Evolutionary conservation across 2,113 vertebrate species (phyloP).

Genomic region (Prunella himalayana): DNA sequence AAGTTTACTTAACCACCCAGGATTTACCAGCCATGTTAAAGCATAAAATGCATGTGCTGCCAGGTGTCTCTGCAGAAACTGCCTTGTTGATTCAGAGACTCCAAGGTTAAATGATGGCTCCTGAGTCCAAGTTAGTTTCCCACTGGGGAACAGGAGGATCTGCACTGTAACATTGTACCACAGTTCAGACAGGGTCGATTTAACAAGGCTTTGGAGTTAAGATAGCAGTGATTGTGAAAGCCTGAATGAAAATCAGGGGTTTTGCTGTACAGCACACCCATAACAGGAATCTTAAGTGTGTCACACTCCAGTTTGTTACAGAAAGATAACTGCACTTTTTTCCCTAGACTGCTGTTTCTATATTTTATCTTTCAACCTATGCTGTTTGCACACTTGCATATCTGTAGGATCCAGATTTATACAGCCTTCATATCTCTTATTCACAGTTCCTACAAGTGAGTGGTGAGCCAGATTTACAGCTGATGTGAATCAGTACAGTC

Average conservation of each 20-base stretch:
- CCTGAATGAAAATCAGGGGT: not conserved
- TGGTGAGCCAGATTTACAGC: not conserved
- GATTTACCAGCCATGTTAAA: slow-evolving; percentile 96
- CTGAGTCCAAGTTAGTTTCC: slow-evolving; percentile 72
- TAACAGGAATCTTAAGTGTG: not conserved
- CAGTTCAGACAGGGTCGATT: slow-evolving; percentile 51
- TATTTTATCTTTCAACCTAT: not conserved
- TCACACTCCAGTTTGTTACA: not conserved
- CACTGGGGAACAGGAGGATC: not conserved
- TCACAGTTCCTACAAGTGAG: not conserved
- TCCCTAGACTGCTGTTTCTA: not conserved
- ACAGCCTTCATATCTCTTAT: not conserved
- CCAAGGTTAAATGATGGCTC: slow-evolving; percentile 87
- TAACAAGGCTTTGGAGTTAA: slow-evolving; percentile 59
- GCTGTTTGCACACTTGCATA: not conserved
- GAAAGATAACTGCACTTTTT: not conserved
- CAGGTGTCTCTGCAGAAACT: slow-evolving; percentile 66
- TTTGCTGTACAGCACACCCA: not conserved
- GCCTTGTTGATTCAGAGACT: slow-evolving; percentile 73
- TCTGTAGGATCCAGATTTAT: not conserved
- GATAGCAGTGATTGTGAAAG: slow-evolving; percentile 54
- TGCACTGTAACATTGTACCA: slow-evolving; percentile 38
- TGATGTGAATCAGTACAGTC: not conserved
- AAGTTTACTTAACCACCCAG: slow-evolving; percentile 95
- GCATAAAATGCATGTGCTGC: slow-evolving; percentile 91